Evolutionary conservation across 1,140 invertebrate genomes (phyloP).

Genomic region (Heterodera schachtii): DNA sequence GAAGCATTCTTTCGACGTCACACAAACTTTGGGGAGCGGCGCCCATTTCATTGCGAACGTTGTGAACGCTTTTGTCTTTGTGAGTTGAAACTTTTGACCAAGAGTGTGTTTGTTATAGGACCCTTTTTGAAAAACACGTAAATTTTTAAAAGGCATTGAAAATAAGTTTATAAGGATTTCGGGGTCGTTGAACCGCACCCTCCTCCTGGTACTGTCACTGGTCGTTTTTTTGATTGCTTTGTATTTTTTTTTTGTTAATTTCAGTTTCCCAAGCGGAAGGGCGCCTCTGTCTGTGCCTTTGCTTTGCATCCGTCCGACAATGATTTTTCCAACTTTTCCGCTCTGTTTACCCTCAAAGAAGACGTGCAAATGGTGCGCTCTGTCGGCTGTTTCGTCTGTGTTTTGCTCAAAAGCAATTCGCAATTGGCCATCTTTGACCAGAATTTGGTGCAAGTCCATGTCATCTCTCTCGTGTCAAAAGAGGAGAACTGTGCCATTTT

Average conservation of each 20-base stretch:
- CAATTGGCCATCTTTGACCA: constrained; percentile 22
- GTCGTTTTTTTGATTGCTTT: background rate
- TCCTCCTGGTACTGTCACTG: too few relatives aligned
- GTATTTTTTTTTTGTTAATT: constrained; percentile 17
- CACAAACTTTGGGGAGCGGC: background rate
- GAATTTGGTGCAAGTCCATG: constrained; percentile 15
- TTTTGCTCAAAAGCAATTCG: constrained; percentile 1
- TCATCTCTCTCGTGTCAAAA: constrained; percentile 3
- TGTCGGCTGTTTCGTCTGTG: constrained; percentile 26
- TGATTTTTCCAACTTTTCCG: constrained; percentile 1
- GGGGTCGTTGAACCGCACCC: too few relatives aligned
- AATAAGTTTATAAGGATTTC: too few relatives aligned
- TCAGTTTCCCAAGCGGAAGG: constrained; percentile 25
- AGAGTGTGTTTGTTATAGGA: too few relatives aligned
- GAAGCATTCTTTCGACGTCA: background rate
- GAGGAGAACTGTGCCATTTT: constrained; percentile 1
- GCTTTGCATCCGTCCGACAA: constrained; percentile 11
- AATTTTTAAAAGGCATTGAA: too few relatives aligned
- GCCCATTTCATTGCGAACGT: constrained; percentile 17
- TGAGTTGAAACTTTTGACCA: background rate
- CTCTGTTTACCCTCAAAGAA: constrained; percentile 16
- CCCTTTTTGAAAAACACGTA: too few relatives aligned
- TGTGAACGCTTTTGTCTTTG: constrained; percentile 3
- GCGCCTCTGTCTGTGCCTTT: background rate
- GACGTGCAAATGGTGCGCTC: constrained; percentile 29